Evolutionary conservation across 2,113 vertebrate species (phyloP), one percentile per base, ranked within the genome.

Genomic region (Alosa alosa): DNA sequence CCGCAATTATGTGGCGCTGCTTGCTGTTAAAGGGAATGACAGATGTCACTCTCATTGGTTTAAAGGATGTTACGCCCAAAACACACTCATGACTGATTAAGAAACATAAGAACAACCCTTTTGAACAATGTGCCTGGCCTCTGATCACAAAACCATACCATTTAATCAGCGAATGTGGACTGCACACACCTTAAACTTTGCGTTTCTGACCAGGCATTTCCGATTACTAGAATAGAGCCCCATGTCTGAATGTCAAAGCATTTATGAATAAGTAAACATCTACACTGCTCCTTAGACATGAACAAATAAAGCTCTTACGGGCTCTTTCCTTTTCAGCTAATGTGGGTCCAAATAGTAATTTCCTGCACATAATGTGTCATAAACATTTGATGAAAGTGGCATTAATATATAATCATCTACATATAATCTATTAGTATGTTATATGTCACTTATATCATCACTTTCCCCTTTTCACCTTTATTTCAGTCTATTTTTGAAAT

Each of bases 401-500:
- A 36, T 41, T 78, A 78, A 78, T 78, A 36, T 78, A 15, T 15
- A 15, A 78, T 78, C 31, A 78, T 78, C 25, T 78, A 78, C 39
- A 78, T 78, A 78, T 5, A 3, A 31, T 39, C 31, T 78, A 15
- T 17, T 39, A 39, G 31, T 78, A 39, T 11, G 39, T 39, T 78
- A 41, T 44, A 44, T 44, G 41, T 41, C 55, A 60, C 55, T 60
- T 22, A 22, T 22, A 36, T 15, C 72, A 36, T 31, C 72, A 36
- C 72, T 78, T 39, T 78, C 31, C 64, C 8, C 36, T 4, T 72
- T 72, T 72, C 72, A 78, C 72, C 72, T 78, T 78, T 78, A 11
- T 11, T 78, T 78, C 13, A 78, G 31, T 60, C 87, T 82, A 22
- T 45, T 22, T 44, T 1, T 55, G 82, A 87, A 72, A 83, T 57